Percentiles rank a stretch among this genome's conserved stretches.
Evolutionary conservation across 2,888 invertebrate genomes (phyloP).

Genomic region (Hipparchia sbordonii): DNA sequence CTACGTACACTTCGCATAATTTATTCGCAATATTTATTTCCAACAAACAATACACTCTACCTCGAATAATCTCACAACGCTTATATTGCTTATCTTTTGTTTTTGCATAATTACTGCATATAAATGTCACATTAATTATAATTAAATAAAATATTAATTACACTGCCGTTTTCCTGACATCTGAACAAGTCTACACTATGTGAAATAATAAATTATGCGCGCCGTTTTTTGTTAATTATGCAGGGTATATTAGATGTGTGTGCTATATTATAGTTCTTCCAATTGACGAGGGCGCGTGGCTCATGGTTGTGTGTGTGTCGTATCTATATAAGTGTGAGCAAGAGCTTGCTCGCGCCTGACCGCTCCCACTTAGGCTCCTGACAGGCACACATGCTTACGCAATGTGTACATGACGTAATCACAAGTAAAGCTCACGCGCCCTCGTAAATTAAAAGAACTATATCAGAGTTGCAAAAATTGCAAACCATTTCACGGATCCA

Average conservation of each 20-base stretch:
- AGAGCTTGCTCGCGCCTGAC: no score
- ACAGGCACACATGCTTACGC: no score
- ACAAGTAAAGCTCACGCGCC: no score
- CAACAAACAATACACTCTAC: constrained; percentile 20
- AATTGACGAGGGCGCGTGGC: no score
- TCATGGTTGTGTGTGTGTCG: no score
- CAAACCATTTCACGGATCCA: no score
- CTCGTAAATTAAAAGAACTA: no score
- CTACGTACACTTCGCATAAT: neutral
- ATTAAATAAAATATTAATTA: constrained; percentile 26
- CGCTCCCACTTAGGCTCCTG: no score
- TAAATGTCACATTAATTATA: constrained; percentile 30
- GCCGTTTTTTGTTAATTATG: constrained; percentile 7
- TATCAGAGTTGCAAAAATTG: no score
- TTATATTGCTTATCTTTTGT: constrained; percentile 27
- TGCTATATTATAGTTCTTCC: no score
- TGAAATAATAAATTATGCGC: constrained; percentile 24
- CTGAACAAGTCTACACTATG: neutral
- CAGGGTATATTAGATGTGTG: neutral
- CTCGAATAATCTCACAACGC: constrained; percentile 27
- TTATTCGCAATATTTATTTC: constrained; percentile 12
- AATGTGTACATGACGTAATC: no score
- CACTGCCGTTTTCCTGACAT: constrained; percentile 15
- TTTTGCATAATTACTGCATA: constrained; percentile 30
- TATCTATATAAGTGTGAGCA: no score